A percentile compares a stretch with the other conserved stretches of the same genome.
phyloP scores from a whole-genome alignment of 2,888 invertebrate species.

The Morpho achilles region DNA sequence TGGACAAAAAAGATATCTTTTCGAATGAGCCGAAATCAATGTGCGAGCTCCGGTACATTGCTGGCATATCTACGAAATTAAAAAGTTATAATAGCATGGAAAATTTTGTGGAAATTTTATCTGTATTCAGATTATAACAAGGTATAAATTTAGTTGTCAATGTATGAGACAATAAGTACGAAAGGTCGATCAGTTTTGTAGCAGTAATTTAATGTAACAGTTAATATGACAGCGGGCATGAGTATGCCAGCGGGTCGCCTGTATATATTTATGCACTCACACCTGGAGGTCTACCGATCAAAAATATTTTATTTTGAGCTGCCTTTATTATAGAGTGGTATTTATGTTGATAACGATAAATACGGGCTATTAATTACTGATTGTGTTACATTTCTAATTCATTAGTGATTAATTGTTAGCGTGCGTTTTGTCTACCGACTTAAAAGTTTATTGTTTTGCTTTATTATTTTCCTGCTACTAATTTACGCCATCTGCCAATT shows the following conservation, averaged over 20 bases:
- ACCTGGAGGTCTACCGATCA: conserved; percentile 71
- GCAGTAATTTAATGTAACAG: conserved; percentile 79
- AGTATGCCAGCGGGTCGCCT: conserved; percentile 75
- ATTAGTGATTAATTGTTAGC: conserved; percentile 55
- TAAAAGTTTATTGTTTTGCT: conserved; percentile 7
- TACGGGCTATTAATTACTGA: conserved; percentile 73
- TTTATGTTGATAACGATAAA: conserved; percentile 69
- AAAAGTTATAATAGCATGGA: conserved; percentile 33
- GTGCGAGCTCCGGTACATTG: conserved; percentile 69
- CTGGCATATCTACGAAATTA: conserved; percentile 34
- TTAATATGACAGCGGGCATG: conserved; percentile 78
- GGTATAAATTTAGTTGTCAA: conserved; percentile 35
- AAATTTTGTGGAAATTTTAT: conserved; percentile 22
- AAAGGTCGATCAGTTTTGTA: conserved; percentile 62
- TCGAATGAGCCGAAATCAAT: conserved; percentile 78
- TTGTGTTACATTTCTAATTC: conserved; percentile 71
- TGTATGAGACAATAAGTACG: conserved; percentile 53
- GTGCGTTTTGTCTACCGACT: conserved; percentile 4
- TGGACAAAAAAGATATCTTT: conserved; percentile 73
- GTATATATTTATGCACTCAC: conserved; percentile 76
- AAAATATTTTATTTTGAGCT: conserved; percentile 66
- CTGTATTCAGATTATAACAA: conserved; percentile 21
- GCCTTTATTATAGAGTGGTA: conserved; percentile 65
- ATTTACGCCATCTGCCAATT: conserved; percentile 39
- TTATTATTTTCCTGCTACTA: conserved; percentile 27